Percentiles rank a stretch among this genome's conserved stretches.
Conservation (phyloP, 2,888 invertebrate species). For the Pyrocoelia pectoralis region DNA sequence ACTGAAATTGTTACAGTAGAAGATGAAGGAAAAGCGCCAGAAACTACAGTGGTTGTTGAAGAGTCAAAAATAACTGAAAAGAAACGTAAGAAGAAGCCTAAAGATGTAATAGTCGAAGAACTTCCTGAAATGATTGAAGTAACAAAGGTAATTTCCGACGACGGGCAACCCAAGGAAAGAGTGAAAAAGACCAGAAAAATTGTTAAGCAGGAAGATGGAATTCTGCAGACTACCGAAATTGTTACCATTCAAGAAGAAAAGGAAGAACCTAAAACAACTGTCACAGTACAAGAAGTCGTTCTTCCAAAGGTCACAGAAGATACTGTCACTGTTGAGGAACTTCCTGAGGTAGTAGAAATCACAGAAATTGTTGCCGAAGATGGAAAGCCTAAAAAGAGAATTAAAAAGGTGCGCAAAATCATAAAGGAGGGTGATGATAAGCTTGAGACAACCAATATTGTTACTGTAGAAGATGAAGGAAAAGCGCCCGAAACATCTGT, state of each 20-base stretch:
- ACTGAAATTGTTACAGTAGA: conserved; percentile 42
- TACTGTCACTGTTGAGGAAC: conserved; percentile 36
- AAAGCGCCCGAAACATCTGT: conserved; percentile 56
- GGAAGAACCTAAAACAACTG: conserved; percentile 37
- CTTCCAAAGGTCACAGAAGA: conserved; percentile 38
- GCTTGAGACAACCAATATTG: conserved; percentile 59
- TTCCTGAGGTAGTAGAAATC: conserved; percentile 44
- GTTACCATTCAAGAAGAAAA: conserved; percentile 41
- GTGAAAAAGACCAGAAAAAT: not conserved
- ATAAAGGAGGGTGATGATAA: conserved; percentile 59
- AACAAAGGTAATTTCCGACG: conserved; percentile 41
- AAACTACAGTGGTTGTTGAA: conserved; percentile 52
- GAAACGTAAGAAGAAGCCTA: conserved; percentile 41
- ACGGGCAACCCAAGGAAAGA: conserved; percentile 8
- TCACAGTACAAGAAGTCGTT: conserved; percentile 43
- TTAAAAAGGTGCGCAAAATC: conserved; percentile 52
- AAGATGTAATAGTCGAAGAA: conserved; percentile 41
- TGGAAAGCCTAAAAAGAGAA: conserved; percentile 48
- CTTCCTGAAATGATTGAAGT: conserved; percentile 49
- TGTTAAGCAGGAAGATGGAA: conserved; percentile 32
- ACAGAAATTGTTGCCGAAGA: conserved; percentile 45
- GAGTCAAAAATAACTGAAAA: conserved; percentile 49
- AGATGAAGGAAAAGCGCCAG: conserved; percentile 42
- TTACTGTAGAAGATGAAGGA: conserved; percentile 59
- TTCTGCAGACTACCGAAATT: conserved; percentile 39